Conservation (phyloP, 2,797 vertebrate species). For the Mallotus villosus region DNA sequence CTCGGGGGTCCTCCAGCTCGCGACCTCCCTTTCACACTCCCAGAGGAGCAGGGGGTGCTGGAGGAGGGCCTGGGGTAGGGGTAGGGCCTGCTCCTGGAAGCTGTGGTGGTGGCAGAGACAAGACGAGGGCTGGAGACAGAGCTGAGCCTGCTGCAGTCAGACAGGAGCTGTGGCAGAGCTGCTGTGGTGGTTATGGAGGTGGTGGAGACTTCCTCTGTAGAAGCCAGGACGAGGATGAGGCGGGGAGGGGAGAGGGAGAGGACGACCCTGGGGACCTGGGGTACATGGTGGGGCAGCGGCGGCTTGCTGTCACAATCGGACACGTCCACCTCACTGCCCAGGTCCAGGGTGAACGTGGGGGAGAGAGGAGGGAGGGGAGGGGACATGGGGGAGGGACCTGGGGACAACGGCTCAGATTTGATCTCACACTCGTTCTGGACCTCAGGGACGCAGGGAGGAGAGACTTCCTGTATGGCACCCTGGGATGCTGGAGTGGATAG, state of each 20-base stretch:
- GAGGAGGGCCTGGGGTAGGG: constrained; percentile 71
- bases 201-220: constrained; percentile 55
- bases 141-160: constrained; percentile 24
- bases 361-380: constrained; percentile 30
- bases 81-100: constrained; percentile 63
- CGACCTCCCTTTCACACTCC: constrained; percentile 42
- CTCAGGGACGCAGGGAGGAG: constrained; percentile 67
- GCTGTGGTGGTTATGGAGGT: constrained; percentile 24
- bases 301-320: constrained; percentile 61
- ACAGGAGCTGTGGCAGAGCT: constrained; percentile 17
- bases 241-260: constrained; percentile 69
- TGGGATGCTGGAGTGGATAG: constrained; percentile 14
- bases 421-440: constrained; percentile 74
- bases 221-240: constrained; percentile 69
- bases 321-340: constrained; percentile 89
- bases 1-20: constrained; percentile 54
- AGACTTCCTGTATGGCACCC: constrained; percentile 41
- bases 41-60: constrained; percentile 31
- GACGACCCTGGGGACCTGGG: constrained; percentile 64
- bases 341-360: constrained; percentile 70
- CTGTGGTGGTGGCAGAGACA: constrained; percentile 17
- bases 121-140: constrained; percentile 11
- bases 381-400: constrained; percentile 32
- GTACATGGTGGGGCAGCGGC: constrained; percentile 38
- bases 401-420: constrained; percentile 72